phyloP scores from a whole-genome alignment of 2,888 invertebrate genomes.

The Artemia sinica region DNA sequence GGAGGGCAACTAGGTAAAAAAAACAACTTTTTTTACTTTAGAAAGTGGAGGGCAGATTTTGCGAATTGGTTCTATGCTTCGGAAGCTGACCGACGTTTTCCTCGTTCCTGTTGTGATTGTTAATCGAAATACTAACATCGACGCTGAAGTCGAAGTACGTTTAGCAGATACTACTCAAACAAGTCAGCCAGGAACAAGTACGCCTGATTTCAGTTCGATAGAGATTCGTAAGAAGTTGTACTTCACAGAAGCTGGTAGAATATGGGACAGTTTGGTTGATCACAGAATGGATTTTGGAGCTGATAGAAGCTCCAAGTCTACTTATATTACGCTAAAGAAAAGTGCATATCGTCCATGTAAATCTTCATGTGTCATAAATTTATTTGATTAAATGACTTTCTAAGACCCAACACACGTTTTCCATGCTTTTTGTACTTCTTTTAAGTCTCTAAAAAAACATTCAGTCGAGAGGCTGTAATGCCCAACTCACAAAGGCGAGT shows the following conservation, averaged over 20 bases:
- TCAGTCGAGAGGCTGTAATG: too few relatives aligned
- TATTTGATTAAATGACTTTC: background rate
- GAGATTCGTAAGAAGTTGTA: background rate
- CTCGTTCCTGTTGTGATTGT: background rate
- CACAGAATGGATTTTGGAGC: background rate
- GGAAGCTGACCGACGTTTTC: background rate
- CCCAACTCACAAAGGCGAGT: too few relatives aligned
- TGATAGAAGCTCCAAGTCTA: background rate
- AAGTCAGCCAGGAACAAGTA: background rate
- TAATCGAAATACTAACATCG: background rate
- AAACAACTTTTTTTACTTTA: background rate
- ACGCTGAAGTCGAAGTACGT: background rate
- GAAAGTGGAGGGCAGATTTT: background rate
- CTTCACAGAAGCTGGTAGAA: background rate
- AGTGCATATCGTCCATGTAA: constrained; percentile 4
- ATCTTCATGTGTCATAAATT: background rate
- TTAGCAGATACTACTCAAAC: background rate
- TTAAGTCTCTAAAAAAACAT: too few relatives aligned
- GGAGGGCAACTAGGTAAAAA: too few relatives aligned
- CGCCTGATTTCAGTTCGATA: background rate
- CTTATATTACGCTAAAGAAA: background rate
- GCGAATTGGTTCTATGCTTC: constrained; percentile 7
- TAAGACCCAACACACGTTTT: background rate
- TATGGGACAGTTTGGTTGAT: background rate
- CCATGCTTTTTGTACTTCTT: too few relatives aligned